These are phyloP conservation scores for Dichetophora obliterata DNA, from an alignment of 2,888 invertebrate genomes.

Conservation along the genomic window DNA sequence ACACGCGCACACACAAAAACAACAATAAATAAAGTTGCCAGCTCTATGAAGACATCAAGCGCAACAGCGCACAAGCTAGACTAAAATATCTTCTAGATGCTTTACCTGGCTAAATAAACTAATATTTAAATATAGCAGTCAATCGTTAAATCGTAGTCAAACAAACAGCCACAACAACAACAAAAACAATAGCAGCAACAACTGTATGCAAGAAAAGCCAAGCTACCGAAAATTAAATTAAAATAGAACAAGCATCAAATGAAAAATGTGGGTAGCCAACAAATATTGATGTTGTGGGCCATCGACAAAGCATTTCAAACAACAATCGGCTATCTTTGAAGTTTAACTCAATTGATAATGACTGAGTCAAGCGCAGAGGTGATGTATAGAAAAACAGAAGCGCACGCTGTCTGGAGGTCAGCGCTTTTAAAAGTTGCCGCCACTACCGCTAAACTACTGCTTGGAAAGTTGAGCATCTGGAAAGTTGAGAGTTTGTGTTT, in stretches of 20 bases:
- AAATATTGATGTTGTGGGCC: conserved; percentile 32
- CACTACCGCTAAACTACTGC: too few species aligned
- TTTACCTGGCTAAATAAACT: conserved; percentile 39
- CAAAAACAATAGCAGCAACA: background rate
- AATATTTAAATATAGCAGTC: conserved; percentile 64
- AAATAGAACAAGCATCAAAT: conserved; percentile 1
- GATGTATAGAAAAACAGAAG: too few species aligned
- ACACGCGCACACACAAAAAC: conserved; percentile 23
- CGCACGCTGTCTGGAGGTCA: too few species aligned
- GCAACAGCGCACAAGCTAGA: background rate
- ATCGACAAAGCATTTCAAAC: background rate
- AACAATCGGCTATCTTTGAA: too few species aligned
- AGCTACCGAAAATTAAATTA: conserved; percentile 30
- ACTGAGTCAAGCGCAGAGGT: too few species aligned
- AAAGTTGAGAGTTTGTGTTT: too few species aligned
- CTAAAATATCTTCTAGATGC: background rate
- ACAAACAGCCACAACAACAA: conserved; percentile 1
- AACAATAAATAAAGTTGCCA: conserved; percentile 1
- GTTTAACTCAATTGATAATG: too few species aligned
- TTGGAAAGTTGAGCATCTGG: too few species aligned
- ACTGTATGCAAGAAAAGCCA: background rate
- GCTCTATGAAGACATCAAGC: conserved; percentile 13
- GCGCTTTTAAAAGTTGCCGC: too few species aligned
- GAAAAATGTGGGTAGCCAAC: conserved; percentile 9
- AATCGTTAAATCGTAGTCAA: conserved; percentile 60